Evolutionary conservation across 1,140 invertebrate genomes (phyloP).

Genomic region (Atta cephalotes): DNA sequence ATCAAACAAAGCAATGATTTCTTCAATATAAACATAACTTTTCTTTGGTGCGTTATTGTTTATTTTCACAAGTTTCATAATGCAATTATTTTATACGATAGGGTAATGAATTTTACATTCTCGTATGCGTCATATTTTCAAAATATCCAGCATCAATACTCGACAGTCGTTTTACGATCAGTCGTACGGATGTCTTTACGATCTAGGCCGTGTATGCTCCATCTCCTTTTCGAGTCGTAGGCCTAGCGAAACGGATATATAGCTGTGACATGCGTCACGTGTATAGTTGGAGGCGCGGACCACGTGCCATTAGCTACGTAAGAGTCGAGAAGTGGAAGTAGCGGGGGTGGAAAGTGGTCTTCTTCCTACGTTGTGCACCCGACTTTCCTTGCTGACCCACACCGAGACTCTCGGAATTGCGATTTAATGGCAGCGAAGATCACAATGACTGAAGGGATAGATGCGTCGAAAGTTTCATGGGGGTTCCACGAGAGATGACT

Average conservation of each 20-base stretch:
- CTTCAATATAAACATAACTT: too few relatives aligned
- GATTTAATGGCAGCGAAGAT: constrained; percentile 75
- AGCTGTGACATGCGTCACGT: constrained; percentile 60
- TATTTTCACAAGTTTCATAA: background rate
- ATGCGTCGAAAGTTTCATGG: constrained; percentile 72
- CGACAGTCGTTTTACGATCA: constrained; percentile 64
- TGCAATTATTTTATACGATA: constrained; percentile 4
- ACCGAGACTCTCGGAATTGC: constrained; percentile 66
- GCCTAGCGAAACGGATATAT: constrained; percentile 20
- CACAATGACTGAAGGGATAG: constrained; percentile 51
- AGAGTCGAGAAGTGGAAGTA: constrained; percentile 42
- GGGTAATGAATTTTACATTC: constrained; percentile 33
- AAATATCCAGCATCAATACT: constrained; percentile 61
- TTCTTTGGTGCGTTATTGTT: too few relatives aligned
- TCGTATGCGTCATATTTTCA: constrained; percentile 39
- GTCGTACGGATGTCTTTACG: constrained; percentile 63
- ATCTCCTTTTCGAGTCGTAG: constrained; percentile 28
- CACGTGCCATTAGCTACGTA: constrained; percentile 68
- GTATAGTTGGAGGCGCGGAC: constrained; percentile 37
- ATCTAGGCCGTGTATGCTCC: constrained; percentile 19
- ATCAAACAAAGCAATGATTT: too few relatives aligned
- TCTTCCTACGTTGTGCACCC: constrained; percentile 26
- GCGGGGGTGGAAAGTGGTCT: constrained; percentile 29
- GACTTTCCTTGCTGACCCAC: constrained; percentile 68
- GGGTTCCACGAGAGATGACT: constrained; percentile 71